Base-by-base conservation (phyloP, 2,888 invertebrate species). In the Caenorhabditis sp. region DNA sequence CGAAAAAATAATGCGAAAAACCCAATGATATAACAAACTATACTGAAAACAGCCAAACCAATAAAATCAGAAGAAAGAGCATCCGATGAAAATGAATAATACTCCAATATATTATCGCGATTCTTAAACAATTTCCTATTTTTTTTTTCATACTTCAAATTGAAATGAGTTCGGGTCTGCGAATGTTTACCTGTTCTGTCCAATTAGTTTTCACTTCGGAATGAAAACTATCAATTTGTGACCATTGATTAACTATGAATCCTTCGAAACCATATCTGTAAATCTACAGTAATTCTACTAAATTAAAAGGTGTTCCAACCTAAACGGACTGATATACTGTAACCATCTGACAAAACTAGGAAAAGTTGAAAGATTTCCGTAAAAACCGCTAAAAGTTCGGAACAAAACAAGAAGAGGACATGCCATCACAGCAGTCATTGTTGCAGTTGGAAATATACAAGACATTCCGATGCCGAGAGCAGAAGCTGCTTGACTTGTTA, bases 221-320 rank as follows among this genome's bases (percentile, higher is more conserved):
- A 61, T 72, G 72, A 31, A 72, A 72, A 21, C 55, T 24, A 58
- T 72, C 72, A 24, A 72, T 65, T 26, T 60, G 3, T 6, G 70
- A 74, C 82, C 81, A 78, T 62, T 77, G 84, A 54, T 80, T 80
- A 55, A 79, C 68, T 4, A 68, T 65, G 51, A 60, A 58, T 63
- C 69, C 94, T 94, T 82, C 81, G 64, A 76, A 82, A 3, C 79
- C 81, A 58, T 79, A 81, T 59, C 81, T 76, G 43, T 23, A 23
- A 70, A 62, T 24, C 2, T n/a, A 21, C 31, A 31, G n/a, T 10
- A 54, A 5, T 8, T 36, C 36, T 36, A 8, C 12, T 36, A 36
- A 12, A 36, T 8, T 8, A 12, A 36, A 36, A 36, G 36, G 12
- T 8, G 36, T 8, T 36, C 31, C 10, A 31, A 43, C 43, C 43